Evolutionary conservation across 2,797 vertebrate genomes (phyloP), one percentile per base, ranked within the genome.

Genomic region (Artibeus lituratus): DNA sequence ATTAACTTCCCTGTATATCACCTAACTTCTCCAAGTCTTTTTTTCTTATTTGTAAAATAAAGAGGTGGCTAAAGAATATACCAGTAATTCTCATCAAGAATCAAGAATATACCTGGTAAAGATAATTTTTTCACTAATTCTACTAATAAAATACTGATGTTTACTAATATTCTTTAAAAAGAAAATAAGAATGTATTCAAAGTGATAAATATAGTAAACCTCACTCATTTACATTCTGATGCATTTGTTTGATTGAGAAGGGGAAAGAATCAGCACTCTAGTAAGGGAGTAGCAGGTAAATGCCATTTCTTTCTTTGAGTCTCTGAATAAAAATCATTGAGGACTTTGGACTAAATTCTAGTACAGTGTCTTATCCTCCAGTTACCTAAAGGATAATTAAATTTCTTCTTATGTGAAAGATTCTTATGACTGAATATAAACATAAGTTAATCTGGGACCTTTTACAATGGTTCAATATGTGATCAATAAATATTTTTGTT

Each of bases 1-100:
- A 57, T 44, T 59, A 65, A 70, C 37, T 67, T 87, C 32, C 95
- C 57, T 57, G 35, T 53, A 94, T 92, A 67, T 77, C 53, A 76
- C 24, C 37, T 77, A 90, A 87, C 24, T 87, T 87, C 18, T 7
- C 3, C 80, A 92, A 76, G 59, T n/a, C 19, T 89, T 47, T 90
- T 86, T 86, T 87, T 78, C 81, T 92, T 92, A 90, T 37, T 74
- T 96, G 53, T 84, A 93, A 94, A 96, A 94, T 32, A 95, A 90
- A 96, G 42, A 10, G 2, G 32, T 78, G 37, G 62, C 19, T 62
- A 72, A 78, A 62, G 72, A 80, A 94, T 24, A 84, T 70, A 84
- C 67, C 14, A 51, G 69, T 22, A 83, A 35, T 77, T 82, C 51
- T 97, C 53, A 69, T 70, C 51, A 95, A 89, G 39, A 7, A 62